Conservation (phyloP, 92 coral and sea anemone genomes). For the Porites cylindrica region DNA sequence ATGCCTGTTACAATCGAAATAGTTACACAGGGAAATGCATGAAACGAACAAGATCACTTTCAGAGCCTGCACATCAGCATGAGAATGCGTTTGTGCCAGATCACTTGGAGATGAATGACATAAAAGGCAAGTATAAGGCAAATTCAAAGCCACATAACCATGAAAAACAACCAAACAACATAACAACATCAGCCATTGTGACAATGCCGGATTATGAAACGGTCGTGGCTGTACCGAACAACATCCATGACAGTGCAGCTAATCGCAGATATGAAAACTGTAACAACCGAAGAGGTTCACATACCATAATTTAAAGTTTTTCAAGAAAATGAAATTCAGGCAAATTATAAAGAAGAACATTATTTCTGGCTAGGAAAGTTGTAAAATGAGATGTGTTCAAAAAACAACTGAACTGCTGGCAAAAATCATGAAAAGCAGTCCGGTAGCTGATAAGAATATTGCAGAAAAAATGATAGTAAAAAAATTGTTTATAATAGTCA, state of each 20-base stretch:
- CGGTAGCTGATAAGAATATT: background rate
- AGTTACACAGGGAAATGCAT: slow-evolving; percentile 87
- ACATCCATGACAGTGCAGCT: slow-evolving; percentile 71
- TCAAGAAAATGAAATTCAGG: slow-evolving; percentile 17
- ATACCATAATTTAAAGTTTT: slow-evolving; percentile 64
- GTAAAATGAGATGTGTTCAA: background rate
- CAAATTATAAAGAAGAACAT: background rate
- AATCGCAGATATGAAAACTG: slow-evolving; percentile 82
- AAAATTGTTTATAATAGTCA: slow-evolving; percentile 10
- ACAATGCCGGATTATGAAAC: slow-evolving; percentile 94
- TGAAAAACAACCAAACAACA: slow-evolving; percentile 71
- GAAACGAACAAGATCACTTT: slow-evolving; percentile 89
- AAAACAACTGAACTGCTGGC: background rate
- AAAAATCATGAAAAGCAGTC: background rate
- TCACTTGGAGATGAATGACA: slow-evolving; percentile 88
- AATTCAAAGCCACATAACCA: slow-evolving; percentile 71
- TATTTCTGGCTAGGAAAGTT: background rate
- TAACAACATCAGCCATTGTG: slow-evolving; percentile 90
- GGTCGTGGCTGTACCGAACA: slow-evolving; percentile 83
- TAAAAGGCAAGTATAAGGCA: slow-evolving; percentile 69
- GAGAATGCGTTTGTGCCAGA: slow-evolving; percentile 83
- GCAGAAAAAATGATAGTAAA: background rate
- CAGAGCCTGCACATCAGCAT: slow-evolving; percentile 91
- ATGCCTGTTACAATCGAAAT: slow-evolving; percentile 91
- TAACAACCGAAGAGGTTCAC: slow-evolving; percentile 77